Percentiles rank a stretch among this genome's conserved stretches.
Evolutionary conservation across 2,797 vertebrate species (phyloP).

Genomic region (Pipistrellus pygmaeus): DNA sequence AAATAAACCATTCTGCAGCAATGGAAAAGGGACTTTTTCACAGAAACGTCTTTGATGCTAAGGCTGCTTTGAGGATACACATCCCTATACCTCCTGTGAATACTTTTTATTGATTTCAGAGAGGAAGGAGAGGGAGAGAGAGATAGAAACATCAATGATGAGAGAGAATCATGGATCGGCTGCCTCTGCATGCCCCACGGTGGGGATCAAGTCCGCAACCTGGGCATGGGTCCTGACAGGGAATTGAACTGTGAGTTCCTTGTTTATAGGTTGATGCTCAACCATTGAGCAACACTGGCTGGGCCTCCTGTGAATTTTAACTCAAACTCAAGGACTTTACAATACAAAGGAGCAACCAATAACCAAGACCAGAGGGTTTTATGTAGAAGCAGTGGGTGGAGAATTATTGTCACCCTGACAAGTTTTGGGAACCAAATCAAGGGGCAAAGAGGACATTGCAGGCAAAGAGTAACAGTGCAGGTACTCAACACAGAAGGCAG

Average conservation of each 20-base stretch:
- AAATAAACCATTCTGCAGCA: conserved; percentile 37
- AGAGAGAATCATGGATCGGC: too few species aligned
- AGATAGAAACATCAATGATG: too few species aligned
- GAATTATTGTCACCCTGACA: neutral
- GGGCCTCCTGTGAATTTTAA: neutral
- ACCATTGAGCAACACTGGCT: too few species aligned
- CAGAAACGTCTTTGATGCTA: conserved; percentile 14
- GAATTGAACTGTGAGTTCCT: too few species aligned
- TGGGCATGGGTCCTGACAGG: too few species aligned
- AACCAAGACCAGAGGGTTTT: neutral
- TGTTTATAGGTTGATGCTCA: too few species aligned
- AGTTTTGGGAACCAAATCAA: neutral
- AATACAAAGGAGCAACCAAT: neutral
- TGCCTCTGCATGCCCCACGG: too few species aligned
- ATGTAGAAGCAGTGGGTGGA: neutral
- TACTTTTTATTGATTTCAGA: too few species aligned
- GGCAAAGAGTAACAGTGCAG: neutral
- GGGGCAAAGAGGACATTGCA: neutral
- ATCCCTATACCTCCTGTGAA: neutral
- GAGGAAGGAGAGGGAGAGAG: too few species aligned
- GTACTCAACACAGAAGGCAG: neutral
- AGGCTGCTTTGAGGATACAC: neutral
- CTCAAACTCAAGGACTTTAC: neutral
- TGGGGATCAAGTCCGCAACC: too few species aligned
- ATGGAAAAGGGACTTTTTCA: neutral